These are phyloP conservation scores for Chloroceryle inda DNA, from an alignment of 2,797 vertebrate species.

Conservation along the genomic window DNA sequence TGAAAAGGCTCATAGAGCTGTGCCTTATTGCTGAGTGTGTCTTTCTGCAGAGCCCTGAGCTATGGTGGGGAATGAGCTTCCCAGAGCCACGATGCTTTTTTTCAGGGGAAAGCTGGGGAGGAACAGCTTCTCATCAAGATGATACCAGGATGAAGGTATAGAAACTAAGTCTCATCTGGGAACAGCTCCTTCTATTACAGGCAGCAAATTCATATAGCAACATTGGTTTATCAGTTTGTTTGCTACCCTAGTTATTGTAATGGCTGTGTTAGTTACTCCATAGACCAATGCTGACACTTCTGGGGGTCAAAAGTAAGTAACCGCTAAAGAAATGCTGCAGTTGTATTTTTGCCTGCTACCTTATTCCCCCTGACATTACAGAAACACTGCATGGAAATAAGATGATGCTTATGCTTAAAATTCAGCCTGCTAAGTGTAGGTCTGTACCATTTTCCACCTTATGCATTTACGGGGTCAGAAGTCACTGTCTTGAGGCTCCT, in stretches of 20 bases:
- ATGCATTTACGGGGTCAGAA: background rate
- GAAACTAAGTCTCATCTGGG: background rate
- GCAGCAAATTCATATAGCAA: background rate
- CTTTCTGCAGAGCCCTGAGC: background rate
- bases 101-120: background rate
- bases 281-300: background rate
- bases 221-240: background rate
- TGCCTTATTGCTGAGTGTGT: conserved; percentile 16
- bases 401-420: background rate
- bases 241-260: background rate
- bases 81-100: background rate
- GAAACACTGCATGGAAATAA: background rate
- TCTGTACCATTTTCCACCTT: background rate
- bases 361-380: background rate
- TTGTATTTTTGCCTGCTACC: background rate
- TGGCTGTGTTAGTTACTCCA: background rate
- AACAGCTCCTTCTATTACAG: background rate
- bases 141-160: background rate
- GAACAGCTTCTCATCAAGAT: background rate
- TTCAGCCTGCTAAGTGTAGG: background rate
- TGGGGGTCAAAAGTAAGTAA: background rate
- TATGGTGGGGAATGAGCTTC: background rate
- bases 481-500: background rate
- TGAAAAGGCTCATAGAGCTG: background rate
- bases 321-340: background rate